Conservation (phyloP, 1,140 invertebrate genomes). For the Platyscapa corneri region DNA sequence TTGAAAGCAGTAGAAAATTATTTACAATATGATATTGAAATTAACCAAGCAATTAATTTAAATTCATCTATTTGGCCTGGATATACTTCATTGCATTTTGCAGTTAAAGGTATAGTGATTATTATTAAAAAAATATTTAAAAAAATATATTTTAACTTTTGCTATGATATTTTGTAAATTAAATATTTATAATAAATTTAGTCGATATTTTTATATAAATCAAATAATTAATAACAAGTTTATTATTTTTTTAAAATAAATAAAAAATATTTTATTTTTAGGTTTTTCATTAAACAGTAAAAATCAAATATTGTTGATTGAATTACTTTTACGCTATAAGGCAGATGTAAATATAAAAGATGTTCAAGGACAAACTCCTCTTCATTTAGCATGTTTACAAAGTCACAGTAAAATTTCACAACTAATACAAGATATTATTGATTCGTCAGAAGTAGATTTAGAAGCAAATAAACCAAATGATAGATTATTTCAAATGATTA, state of each 20-base stretch:
- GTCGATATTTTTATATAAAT: neutral
- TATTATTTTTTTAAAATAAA: no score
- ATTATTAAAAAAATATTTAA: neutral
- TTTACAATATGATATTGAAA: conserved; percentile 4
- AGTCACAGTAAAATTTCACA: conserved; percentile 24
- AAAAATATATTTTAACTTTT: no score
- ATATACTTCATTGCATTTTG: conserved; percentile 47
- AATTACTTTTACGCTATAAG: conserved; percentile 19
- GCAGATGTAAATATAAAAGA: conserved; percentile 31
- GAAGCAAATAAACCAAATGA: neutral
- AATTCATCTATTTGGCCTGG: conserved; percentile 17
- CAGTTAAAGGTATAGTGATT: conserved; percentile 35
- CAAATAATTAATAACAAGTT: no score
- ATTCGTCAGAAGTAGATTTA: neutral
- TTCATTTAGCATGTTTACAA: conserved; percentile 45
- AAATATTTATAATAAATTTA: no score
- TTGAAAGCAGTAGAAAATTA: conserved; percentile 23
- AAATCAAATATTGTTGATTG: conserved; percentile 2
- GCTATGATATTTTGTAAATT: no score
- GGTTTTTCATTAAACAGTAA: neutral
- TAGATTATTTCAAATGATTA: neutral
- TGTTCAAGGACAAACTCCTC: conserved; percentile 18
- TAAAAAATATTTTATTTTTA: conserved; percentile 14
- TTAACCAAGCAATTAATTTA: conserved; percentile 27
- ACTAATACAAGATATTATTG: conserved; percentile 12